Base-by-base conservation (phyloP, 1,140 invertebrate species). In the Penaeus indicus region DNA sequence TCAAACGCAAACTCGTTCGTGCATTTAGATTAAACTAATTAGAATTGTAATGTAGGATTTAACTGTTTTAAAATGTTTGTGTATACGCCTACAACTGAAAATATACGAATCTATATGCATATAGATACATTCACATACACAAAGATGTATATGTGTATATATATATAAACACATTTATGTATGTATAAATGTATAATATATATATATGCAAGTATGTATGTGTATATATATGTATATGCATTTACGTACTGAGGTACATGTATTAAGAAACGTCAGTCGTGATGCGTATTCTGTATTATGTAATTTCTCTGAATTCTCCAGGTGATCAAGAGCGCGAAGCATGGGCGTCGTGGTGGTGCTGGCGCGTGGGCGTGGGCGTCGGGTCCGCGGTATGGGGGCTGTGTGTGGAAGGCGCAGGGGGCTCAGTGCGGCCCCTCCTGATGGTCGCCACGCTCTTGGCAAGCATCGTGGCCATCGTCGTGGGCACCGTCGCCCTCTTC, bases 301-400 rank as follows among this genome's bases (percentile, higher is more conserved):
- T 83, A 64, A 32, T 64, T 27, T 21, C 4, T 42, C 38, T 42
- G 38, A 8, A 54, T 54, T 54, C 19, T 18, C 4, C 81, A 88
- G 87, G n/a, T 84, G 87, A 88, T 27, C 87, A 88, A n/a, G 87
- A 88, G 62, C 67, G 87, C 21, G 87, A 88, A 69, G 67, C 87
- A 25, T 88, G 87, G 87, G 87, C 81, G 61, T 88, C 87, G 21
- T 88, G 87, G 87, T 88, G 87, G 87, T 88, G 81, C 62, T 88
- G 87, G 87, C 87, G 87, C 16, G 18, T 78, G 0, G 87, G 87
- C 5, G 7, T 88, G 87, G 61, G 87, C 64, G 25, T 84, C 21
- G 87, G 87, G 19, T 54, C 81, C 19, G 80, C 61, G 5, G 8
- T 88, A 32, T 88, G 87, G 87, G 81, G 87, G 60, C 13, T 63